phyloP scores from a whole-genome alignment of 2,113 vertebrate species.

The Pollachius pollachius region DNA sequence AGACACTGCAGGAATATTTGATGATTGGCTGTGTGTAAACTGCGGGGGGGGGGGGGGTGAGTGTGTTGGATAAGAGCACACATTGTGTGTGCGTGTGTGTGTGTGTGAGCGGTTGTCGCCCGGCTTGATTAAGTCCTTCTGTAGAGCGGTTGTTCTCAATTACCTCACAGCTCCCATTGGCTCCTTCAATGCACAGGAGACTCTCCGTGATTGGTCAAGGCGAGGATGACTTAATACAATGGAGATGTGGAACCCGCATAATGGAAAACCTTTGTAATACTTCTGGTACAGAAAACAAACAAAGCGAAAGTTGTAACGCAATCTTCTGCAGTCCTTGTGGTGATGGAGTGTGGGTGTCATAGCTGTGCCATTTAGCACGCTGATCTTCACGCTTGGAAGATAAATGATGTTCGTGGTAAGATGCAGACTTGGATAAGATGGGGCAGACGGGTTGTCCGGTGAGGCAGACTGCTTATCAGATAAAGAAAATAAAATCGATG shows the following conservation, averaged over 20 bases:
- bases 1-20: constrained; percentile 32
- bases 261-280: not conserved
- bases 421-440: not conserved
- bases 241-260: not conserved
- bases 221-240: constrained; percentile 18
- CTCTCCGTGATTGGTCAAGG: constrained; percentile 38
- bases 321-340: too few relatives aligned
- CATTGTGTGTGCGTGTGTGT: constrained; percentile 20
- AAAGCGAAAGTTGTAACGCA: not conserved
- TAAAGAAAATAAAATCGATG: too few relatives aligned
- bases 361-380: not conserved
- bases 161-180: constrained; percentile 41
- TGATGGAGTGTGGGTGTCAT: too few relatives aligned
- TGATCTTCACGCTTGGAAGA: too few relatives aligned
- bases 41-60: constrained; percentile 38
- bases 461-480: not conserved
- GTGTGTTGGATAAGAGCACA: constrained; percentile 46
- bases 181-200: constrained; percentile 28
- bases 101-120: constrained; percentile 19
- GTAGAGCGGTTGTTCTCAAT: constrained; percentile 36
- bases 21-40: constrained; percentile 43
- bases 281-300: not conserved
- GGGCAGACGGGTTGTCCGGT: not conserved
- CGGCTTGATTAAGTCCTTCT: constrained; percentile 34
- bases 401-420: not conserved